Evolutionary conservation across 2,888 invertebrate species (phyloP), one percentile per base, ranked within the genome.

Genomic region (Drosophila imparisetae): DNA sequence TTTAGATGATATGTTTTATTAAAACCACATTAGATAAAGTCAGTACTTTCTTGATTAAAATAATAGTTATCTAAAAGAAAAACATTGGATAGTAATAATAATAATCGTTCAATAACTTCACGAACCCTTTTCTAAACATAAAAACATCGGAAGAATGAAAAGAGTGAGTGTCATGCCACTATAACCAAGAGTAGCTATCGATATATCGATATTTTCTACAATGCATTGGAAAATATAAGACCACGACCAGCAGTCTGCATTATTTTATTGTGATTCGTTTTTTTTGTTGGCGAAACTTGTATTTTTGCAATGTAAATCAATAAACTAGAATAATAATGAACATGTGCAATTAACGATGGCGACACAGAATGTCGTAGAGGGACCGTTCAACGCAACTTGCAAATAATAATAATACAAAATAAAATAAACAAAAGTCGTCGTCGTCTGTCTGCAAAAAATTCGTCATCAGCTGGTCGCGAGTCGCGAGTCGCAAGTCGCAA

Each of bases 391-490:
- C 59, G 36, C 29, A 55, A 55, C 30, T 34, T 21, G 40, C 58
- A 53, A 59, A 40, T 48, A 36, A 75, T 60, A 24, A 45, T 45
- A 45, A 45, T 45, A 15, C 13, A 55, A 29, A 45, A 45, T 45
- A 45, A 58, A 69, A 79, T 66, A 79, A 80, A 80, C 53, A 57
- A 65, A 40, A 61, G 55, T 49, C 54, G 53, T 53, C 52, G 53
- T 60, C 15, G 30, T 65, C 67, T 75, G 80, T 66, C 68, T 72
- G 76, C 76, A 75, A 72, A 77, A 87, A 75, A 86, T 86, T 86
- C 85, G 85, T 86, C 85, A 86, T 86, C 85, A 86, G 85, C 85
- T 86, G 85, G 86, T 77, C 69, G 42, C 63, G 42, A 78, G 74
- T 64, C 71, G 38, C 42, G n/a, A 65, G 72, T 75, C 72, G 55